Evolutionary conservation across 2,888 invertebrate species (phyloP).

Genomic region (Chymomyza caudatula): DNA sequence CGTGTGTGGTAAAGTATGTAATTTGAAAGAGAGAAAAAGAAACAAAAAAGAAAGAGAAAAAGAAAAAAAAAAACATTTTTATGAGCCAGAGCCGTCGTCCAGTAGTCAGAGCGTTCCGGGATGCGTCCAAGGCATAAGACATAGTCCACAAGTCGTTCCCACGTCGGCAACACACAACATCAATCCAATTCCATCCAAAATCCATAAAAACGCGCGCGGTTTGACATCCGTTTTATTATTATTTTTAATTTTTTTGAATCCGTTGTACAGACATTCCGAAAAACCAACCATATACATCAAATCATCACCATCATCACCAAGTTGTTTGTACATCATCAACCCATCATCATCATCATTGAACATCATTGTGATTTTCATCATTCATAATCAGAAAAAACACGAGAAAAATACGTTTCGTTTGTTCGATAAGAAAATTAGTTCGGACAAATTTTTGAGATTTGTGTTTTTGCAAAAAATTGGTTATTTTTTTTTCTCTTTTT

Average conservation of each 20-base stretch:
- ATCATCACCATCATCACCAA: conserved; percentile 64
- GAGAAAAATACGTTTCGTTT: conserved; percentile 80
- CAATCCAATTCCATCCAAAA: conserved; percentile 25
- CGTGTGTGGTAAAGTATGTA: conserved; percentile 71
- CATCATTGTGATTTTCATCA: conserved; percentile 78
- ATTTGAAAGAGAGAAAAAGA: conserved; percentile 72
- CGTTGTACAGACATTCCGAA: conserved; percentile 24
- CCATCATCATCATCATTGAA: conserved; percentile 71
- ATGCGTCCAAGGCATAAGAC: not conserved
- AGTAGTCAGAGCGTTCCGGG: not conserved
- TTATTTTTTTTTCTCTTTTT: conserved; percentile 38
- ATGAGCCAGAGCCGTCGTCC: conserved; percentile 17
- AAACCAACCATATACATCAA: conserved; percentile 58
- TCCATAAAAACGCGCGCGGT: conserved; percentile 29
- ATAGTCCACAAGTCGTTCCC: conserved; percentile 44
- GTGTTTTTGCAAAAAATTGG: conserved; percentile 66
- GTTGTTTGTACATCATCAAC: conserved; percentile 66
- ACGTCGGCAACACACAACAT: conserved; percentile 71
- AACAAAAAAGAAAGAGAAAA: conserved; percentile 62
- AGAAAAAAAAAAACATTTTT: conserved; percentile 50
- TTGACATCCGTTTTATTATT: conserved; percentile 25
- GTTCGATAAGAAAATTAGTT: conserved; percentile 79
- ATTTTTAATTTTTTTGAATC: too few relatives aligned
- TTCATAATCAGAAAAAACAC: conserved; percentile 79
- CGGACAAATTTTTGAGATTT: conserved; percentile 78